Percentiles rank a stretch among this genome's conserved stretches.
Evolutionary conservation across 2,797 vertebrate genomes (phyloP).

Genomic region (Characodon lateralis): DNA sequence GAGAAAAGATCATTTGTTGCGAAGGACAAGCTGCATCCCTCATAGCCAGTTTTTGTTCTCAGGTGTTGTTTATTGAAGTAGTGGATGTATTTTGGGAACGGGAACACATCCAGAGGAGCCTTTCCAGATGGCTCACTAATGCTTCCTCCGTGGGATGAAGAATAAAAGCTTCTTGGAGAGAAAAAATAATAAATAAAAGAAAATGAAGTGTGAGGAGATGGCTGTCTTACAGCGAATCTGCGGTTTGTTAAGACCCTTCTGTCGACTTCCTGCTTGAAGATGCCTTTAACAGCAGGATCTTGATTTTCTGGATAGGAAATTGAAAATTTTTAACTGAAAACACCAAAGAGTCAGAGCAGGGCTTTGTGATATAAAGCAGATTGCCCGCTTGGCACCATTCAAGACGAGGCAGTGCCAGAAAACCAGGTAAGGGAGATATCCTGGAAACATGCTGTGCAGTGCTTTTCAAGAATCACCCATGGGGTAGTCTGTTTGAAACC

Average conservation of each 20-base stretch:
- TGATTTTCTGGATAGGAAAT: conserved; percentile 44
- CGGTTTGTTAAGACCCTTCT: conserved; percentile 41
- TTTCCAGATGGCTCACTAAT: conserved; percentile 56
- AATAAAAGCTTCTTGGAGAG: conserved; percentile 39
- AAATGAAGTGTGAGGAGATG: conserved; percentile 41
- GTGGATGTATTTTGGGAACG: conserved; percentile 44
- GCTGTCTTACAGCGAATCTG: conserved; percentile 27
- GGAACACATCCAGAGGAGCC: conserved; percentile 37
- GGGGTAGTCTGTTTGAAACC: neutral
- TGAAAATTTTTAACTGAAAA: conserved; percentile 42
- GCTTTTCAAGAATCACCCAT: conserved; percentile 1
- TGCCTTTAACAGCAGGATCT: conserved; percentile 46
- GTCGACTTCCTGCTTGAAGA: conserved; percentile 54
- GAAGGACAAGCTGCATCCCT: conserved; percentile 4
- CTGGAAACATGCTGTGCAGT: neutral
- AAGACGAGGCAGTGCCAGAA: conserved; percentile 11
- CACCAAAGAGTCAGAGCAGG: conserved; percentile 17
- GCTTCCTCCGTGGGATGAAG: conserved; percentile 47
- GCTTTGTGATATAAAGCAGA: conserved; percentile 39
- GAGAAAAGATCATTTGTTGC: conserved; percentile 19
- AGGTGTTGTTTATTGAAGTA: conserved; percentile 57
- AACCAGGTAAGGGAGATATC: conserved; percentile 29
- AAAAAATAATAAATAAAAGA: conserved; percentile 45
- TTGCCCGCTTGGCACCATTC: conserved; percentile 32
- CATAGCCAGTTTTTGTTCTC: conserved; percentile 32